Conservation (phyloP, 2,113 vertebrate genomes). For the Heterotis niloticus region DNA sequence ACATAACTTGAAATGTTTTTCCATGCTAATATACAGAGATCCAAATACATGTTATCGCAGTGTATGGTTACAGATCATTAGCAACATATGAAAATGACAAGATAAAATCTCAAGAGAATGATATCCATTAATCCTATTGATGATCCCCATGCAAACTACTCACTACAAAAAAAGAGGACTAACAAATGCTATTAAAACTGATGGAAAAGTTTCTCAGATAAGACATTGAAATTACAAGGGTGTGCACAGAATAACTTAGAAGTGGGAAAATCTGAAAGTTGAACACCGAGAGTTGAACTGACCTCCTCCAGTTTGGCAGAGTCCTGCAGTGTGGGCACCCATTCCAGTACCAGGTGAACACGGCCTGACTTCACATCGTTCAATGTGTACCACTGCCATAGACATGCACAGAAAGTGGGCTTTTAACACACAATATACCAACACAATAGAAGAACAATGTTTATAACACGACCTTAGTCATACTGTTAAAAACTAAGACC, state of each 20-base stretch:
- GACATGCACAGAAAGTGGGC: slow-evolving; percentile 17
- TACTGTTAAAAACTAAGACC: slow-evolving; percentile 18
- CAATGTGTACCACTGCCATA: slow-evolving; percentile 78
- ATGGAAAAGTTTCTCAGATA: too few relatives aligned
- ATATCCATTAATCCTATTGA: too few relatives aligned
- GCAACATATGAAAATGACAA: too few relatives aligned
- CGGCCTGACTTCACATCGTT: slow-evolving; percentile 83
- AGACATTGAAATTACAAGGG: neutral
- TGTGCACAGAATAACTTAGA: neutral
- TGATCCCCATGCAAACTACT: too few relatives aligned
- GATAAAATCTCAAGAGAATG: too few relatives aligned
- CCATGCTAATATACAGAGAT: too few relatives aligned
- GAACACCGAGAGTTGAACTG: neutral
- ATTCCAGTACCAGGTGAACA: slow-evolving; percentile 79
- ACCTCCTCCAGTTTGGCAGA: slow-evolving; percentile 75
- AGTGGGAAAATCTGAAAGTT: neutral
- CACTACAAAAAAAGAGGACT: too few relatives aligned
- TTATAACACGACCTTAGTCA: neutral
- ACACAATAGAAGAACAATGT: neutral
- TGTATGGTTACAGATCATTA: too few relatives aligned
- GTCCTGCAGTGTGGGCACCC: slow-evolving; percentile 65
- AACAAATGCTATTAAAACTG: too few relatives aligned
- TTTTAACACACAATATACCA: neutral
- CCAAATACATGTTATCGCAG: too few relatives aligned
- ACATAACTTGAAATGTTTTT: too few relatives aligned